Evolutionary conservation across 2,113 vertebrate species (phyloP).

Genomic region (Erpornis zantholeuca): DNA sequence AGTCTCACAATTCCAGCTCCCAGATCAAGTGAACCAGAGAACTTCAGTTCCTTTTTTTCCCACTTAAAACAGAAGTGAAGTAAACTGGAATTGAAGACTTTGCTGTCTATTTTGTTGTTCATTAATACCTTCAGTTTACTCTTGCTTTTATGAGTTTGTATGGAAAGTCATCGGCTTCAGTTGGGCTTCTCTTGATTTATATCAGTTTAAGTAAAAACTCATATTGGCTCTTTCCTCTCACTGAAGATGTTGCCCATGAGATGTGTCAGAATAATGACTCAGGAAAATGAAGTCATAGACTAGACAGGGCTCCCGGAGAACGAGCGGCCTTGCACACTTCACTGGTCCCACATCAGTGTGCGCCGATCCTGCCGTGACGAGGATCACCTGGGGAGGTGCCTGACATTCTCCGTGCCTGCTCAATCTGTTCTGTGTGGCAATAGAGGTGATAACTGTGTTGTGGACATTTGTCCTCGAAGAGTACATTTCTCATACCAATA

Average conservation of each 20-base stretch:
- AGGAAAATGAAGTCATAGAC: conserved; percentile 50
- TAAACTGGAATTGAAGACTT: conserved; percentile 6
- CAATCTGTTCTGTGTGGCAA: conserved; percentile 47
- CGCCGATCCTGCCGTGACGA: not conserved
- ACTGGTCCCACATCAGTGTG: conserved; percentile 8
- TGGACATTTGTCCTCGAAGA: conserved; percentile 23
- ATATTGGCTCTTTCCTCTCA: conserved; percentile 50
- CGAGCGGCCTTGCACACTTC: conserved; percentile 48
- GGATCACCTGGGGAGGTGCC: conserved; percentile 44
- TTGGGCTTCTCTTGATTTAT: conserved; percentile 32
- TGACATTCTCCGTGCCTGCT: conserved; percentile 11
- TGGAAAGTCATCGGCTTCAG: not conserved
- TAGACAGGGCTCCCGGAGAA: conserved; percentile 26
- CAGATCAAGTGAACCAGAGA: not conserved
- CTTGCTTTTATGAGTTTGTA: not conserved
- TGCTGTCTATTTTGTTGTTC: not conserved
- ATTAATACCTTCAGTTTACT: not conserved
- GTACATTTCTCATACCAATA: conserved; percentile 49
- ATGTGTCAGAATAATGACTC: conserved; percentile 55
- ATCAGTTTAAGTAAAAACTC: conserved; percentile 15
- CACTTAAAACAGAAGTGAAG: not conserved
- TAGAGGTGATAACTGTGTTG: conserved; percentile 38
- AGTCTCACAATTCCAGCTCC: not conserved
- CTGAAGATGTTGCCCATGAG: conserved; percentile 58
- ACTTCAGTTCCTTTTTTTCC: not conserved